A percentile compares a stretch with the other conserved stretches of the same genome.
Conservation (phyloP, 2,113 vertebrate genomes). For the Burhinus oedicnemus region DNA sequence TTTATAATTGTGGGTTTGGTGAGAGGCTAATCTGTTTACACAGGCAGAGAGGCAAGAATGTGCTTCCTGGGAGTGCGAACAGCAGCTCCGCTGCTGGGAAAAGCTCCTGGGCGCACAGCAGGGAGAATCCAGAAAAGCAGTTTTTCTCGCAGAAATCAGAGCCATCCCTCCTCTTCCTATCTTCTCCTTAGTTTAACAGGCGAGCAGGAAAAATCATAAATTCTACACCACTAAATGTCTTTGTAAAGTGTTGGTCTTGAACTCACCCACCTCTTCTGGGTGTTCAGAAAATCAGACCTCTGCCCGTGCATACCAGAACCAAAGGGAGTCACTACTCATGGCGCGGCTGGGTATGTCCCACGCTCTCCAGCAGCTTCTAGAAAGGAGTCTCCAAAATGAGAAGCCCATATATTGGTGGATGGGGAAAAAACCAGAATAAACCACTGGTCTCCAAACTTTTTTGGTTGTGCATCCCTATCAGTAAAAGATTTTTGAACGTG, state of each 20-base stretch:
- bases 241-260: neutral
- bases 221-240: neutral
- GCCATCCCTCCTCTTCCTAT: neutral
- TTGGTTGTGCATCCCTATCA: neutral
- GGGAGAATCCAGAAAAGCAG: neutral
- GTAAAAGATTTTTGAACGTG: neutral
- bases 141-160: neutral
- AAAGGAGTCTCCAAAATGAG: neutral
- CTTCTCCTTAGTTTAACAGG: neutral
- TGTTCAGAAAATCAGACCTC: neutral
- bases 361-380: neutral
- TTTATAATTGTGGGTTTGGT: constrained; percentile 26
- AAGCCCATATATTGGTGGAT: neutral
- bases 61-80: neutral
- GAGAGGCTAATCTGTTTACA: constrained; percentile 1
- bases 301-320: rapidly evolving
- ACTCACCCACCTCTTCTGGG: neutral
- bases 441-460: neutral
- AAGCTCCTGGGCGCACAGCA: neutral
- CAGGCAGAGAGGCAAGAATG: neutral
- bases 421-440: neutral
- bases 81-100: neutral
- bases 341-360: rapidly evolving
- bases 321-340: rapidly evolving
- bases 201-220: neutral